phyloP scores from a whole-genome alignment of 2,797 vertebrate species.

The Propithecus deckenii region DNA sequence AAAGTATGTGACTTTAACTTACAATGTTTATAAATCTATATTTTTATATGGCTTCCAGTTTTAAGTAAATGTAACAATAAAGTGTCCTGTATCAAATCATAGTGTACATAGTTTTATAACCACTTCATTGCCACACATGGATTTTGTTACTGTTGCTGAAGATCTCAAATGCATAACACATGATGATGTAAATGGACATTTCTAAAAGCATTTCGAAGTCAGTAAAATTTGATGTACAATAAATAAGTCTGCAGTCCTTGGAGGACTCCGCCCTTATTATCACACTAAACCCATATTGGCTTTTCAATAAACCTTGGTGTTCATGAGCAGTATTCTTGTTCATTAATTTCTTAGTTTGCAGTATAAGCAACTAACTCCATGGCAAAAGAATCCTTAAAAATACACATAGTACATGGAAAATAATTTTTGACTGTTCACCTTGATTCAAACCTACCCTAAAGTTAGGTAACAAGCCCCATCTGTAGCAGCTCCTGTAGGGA shows the following conservation, averaged over 20 bases:
- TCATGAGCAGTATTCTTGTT: constrained; percentile 38
- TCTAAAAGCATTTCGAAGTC: constrained; percentile 56
- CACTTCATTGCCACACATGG: neutral
- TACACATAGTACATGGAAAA: neutral
- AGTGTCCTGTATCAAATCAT: neutral
- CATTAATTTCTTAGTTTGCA: constrained; percentile 63
- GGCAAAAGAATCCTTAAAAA: constrained; percentile 52
- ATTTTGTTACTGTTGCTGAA: constrained; percentile 42
- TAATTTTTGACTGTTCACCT: constrained; percentile 12
- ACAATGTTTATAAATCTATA: neutral
- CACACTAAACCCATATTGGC: constrained; percentile 37
- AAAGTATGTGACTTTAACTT: neutral
- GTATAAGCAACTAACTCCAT: constrained; percentile 40
- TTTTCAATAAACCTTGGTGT: constrained; percentile 66
- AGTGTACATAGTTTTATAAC: neutral
- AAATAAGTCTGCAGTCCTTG: constrained; percentile 42
- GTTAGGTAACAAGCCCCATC: constrained; percentile 15
- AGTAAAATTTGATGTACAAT: constrained; percentile 62
- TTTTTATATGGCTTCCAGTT: constrained; percentile 22
- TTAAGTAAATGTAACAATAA: neutral
- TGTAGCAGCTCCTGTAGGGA: neutral
- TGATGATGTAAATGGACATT: constrained; percentile 30
- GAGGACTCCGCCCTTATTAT: constrained; percentile 31
- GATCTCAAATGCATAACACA: constrained; percentile 15
- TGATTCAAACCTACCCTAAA: constrained; percentile 38